These are phyloP conservation scores for Andrena dorsata DNA, from an alignment of 2,888 invertebrate species.

Conservation along the genomic window DNA sequence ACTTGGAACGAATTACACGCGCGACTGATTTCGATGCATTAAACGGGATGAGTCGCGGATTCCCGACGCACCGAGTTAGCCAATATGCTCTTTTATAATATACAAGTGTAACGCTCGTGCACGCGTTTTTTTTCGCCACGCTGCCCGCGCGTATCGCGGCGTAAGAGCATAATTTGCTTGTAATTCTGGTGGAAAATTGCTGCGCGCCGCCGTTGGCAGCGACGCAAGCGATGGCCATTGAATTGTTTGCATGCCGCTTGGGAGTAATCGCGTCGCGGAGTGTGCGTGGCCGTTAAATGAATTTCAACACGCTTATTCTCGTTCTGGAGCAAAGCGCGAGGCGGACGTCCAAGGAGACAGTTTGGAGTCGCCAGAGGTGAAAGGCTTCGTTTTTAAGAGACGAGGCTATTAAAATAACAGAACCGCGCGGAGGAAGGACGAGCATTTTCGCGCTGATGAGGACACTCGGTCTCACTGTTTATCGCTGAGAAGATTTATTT, in stretches of 20 bases:
- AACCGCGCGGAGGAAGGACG: neutral
- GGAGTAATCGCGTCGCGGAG: constrained; percentile 2
- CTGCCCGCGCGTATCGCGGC: neutral
- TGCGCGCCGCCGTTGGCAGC: neutral
- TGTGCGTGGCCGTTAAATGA: neutral
- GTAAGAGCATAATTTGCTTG: constrained; percentile 28
- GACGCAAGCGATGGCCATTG: constrained; percentile 18
- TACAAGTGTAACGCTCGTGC: constrained; percentile 7
- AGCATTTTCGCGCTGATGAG: neutral
- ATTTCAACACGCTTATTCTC: constrained; percentile 5
- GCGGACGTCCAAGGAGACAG: neutral
- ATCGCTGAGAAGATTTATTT: constrained; percentile 69
- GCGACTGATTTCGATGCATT: constrained; percentile 14
- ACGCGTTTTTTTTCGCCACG: neutral
- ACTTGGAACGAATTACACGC: neutral
- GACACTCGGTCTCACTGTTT: constrained; percentile 53
- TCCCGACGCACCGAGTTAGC: constrained; percentile 26
- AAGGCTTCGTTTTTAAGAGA: too few species aligned
- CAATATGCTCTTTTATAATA: constrained; percentile 16
- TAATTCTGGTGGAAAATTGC: constrained; percentile 42
- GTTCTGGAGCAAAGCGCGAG: neutral
- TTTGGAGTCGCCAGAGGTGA: too few species aligned
- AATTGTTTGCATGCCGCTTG: neutral
- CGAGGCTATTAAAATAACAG: neutral
- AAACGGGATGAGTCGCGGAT: constrained; percentile 34